phyloP scores from a whole-genome alignment of 1,140 invertebrate genomes.

The Cheumatopsyche charites region DNA sequence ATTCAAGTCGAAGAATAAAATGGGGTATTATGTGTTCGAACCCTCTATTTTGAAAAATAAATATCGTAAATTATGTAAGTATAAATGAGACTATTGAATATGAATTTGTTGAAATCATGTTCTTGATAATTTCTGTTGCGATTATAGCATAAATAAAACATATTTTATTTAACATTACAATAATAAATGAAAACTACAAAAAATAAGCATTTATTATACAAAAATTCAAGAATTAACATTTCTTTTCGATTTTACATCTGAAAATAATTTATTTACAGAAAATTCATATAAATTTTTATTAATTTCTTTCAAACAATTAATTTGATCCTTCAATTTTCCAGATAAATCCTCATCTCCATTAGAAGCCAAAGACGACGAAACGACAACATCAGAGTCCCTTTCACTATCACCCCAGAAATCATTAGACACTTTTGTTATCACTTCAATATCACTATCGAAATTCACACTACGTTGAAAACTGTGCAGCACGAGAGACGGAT shows the following conservation, averaged over 20 bases:
- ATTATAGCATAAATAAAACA: too few species aligned
- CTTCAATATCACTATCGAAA: slow-evolving; percentile 50
- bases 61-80: too few species aligned
- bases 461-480: slow-evolving; percentile 53
- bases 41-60: too few species aligned
- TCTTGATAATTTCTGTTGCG: too few species aligned
- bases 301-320: slow-evolving; percentile 57
- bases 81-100: too few species aligned
- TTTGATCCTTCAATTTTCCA: slow-evolving; percentile 53
- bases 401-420: slow-evolving; percentile 43
- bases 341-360: slow-evolving; percentile 40
- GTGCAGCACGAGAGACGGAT: slow-evolving; percentile 55
- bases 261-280: slow-evolving; percentile 54
- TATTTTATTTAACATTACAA: too few species aligned
- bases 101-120: too few species aligned
- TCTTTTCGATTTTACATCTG: slow-evolving; percentile 29
- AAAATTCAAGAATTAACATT: slow-evolving; percentile 3
- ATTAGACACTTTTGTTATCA: slow-evolving; percentile 46
- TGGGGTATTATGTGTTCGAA: too few species aligned
- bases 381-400: slow-evolving; percentile 38
- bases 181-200: too few species aligned
- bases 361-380: slow-evolving; percentile 50
- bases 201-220: slow-evolving; percentile 8
- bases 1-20: too few species aligned
- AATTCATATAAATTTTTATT: slow-evolving; percentile 62